Conservation (phyloP, 2,888 invertebrate species). For the Drosophila anomelani region DNA sequence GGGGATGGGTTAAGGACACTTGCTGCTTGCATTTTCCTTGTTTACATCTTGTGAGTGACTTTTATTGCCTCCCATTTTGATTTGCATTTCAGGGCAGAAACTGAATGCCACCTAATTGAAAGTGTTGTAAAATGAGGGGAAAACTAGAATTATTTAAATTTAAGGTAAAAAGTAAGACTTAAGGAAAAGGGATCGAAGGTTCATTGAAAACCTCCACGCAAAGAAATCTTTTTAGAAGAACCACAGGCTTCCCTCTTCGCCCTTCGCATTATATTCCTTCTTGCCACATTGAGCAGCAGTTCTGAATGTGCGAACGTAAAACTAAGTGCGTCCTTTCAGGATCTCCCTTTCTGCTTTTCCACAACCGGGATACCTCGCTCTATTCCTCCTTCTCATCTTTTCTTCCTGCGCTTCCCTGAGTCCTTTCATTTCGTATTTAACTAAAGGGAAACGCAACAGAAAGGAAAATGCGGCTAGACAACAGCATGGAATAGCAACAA, state of each 20-base stretch:
- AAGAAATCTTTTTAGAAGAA: neutral
- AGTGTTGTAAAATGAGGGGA: neutral
- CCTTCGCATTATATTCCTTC: conserved; percentile 22
- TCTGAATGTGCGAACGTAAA: conserved; percentile 51
- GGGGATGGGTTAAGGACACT: conserved; percentile 1
- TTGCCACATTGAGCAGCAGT: conserved; percentile 58
- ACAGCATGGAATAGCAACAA: conserved; percentile 28
- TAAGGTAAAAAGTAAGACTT: neutral
- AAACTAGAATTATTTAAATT: neutral
- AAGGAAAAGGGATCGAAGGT: neutral
- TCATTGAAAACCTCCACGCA: neutral
- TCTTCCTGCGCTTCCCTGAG: conserved; percentile 54
- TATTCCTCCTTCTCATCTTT: conserved; percentile 38
- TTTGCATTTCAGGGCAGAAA: conserved; percentile 32
- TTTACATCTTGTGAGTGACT: conserved; percentile 48
- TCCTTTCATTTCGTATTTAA: conserved; percentile 68
- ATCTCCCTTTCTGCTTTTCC: conserved; percentile 34
- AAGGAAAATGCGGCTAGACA: conserved; percentile 35
- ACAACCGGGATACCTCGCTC: neutral
- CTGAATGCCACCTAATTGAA: conserved; percentile 5
- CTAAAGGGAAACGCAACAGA: conserved; percentile 44
- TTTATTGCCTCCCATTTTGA: conserved; percentile 42
- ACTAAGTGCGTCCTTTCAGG: conserved; percentile 54
- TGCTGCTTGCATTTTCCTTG: conserved; percentile 18
- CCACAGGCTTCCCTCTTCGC: neutral